Evolutionary conservation across 2,113 vertebrate species (phyloP), one percentile per base, ranked within the genome.

Genomic region (Prionailurus viverrinus): DNA sequence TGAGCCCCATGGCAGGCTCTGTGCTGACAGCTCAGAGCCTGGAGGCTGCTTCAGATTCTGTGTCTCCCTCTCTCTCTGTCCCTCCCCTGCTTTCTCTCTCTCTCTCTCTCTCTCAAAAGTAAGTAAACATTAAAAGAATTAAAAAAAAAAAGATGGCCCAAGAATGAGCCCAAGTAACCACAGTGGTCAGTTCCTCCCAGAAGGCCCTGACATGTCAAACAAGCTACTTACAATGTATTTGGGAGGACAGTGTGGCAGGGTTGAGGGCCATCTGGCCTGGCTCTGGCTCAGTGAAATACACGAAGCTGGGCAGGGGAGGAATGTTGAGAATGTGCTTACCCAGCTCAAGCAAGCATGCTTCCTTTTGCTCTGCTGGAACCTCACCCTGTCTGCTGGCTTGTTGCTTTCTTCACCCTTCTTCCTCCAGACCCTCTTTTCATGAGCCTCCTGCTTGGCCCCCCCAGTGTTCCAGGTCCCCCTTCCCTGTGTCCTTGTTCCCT

Each of bases 371-470:
- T 53, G 29, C 9, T 7, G 23, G 6, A 14, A 9, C 45, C 13
- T 55, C 23, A 1, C 55, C 36, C 45, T 58, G 19, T 12, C 91
- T 81, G 18, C 79, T 15, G 41, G 4, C 19, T 88, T 12, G 33
- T 29, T 63, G 58, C 14, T 36, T 21, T 69, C 14, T 73, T 25
- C 15, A 0, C 14, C 16, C 5, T 4, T 71, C 36, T 48, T 79
- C 39, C 36, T 55, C 45, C 53, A 86, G 29, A 65, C 3, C 15
- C 19, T 58, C 31, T 63, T 84, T 68, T 15, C 45, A 78, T 33
- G 7, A 33, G 6, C 31, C 27, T 16, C 69, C 3, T 1, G 5
- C 2, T 74, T n/a, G n/a, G 12, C 4, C 25, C 25, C 7, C 25
- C 7, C 48, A 55, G 14, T 19, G 25, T 33, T 65, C 27, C 48